Evolutionary conservation across 2,888 invertebrate species (phyloP), one percentile per base, ranked within the genome.

Genomic region (Orthosia gothica): DNA sequence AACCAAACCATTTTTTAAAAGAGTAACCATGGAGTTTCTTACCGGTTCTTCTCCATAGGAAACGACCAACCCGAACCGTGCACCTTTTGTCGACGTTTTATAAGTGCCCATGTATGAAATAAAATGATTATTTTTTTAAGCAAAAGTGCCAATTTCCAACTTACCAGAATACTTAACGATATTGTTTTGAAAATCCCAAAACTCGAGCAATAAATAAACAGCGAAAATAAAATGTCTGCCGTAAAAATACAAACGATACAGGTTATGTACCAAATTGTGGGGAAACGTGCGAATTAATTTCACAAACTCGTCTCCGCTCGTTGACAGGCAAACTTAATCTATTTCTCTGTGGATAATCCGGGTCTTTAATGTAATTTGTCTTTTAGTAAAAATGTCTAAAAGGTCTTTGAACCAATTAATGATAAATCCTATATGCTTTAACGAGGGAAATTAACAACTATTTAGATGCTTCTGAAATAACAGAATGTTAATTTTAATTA

Each of bases 221-320:
- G 52, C 13, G 23, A 80, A 74, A 74, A 77, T 80, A 77, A 77
- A 80, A 77, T 59, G 74, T 54, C 49, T 80, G 52, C 64, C 58
- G 68, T 54, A 76, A 68, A 81, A 76, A 79, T 55, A 81, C 49
- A 77, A 67, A 61, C 26, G 54, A n/a, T 63, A 49, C 82, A 71
- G 50, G 67, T 68, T 58, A 55, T 67, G 68, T 68, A 57, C 72
- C 64, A 82, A 80, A 71, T 80, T 80, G 64, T 20, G 16, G 59
- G 55, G 59, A 80, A 82, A 71, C 78, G 47, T 49, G 71, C 26
- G 23, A 64, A 80, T 80, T 82, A 59, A 82, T 80, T 82, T 77
- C 62, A 63, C 49, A 66, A 40, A 12, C 66, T 82, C 79, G 82
- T 64, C 69, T 76, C 64, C 23, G 55, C 47, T 47, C 26, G 71